Evolutionary conservation across 1,140 invertebrate genomes (phyloP).

Genomic region (Drosophila sproati): DNA sequence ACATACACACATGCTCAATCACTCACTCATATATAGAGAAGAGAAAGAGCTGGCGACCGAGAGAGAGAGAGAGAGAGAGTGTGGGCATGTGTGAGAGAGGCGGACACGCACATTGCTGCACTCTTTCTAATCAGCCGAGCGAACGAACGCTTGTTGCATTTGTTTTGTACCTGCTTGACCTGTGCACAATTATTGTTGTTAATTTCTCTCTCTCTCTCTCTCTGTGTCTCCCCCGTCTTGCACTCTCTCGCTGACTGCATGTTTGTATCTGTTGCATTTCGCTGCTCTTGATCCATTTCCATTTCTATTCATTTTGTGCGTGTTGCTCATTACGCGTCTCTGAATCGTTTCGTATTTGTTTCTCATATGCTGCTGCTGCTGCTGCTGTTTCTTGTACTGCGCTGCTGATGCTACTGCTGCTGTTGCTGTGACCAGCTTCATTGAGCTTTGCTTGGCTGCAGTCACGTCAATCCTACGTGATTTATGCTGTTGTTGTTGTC

Average conservation of each 20-base stretch:
- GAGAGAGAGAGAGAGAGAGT: conserved; percentile 9
- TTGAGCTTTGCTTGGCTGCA: conserved; percentile 77
- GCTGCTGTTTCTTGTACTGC: conserved; percentile 4
- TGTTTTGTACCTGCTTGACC: conserved; percentile 82
- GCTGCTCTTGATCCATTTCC: conserved; percentile 79
- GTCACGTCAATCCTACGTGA: conserved; percentile 70
- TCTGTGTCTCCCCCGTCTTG: neutral
- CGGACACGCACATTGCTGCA: conserved; percentile 64
- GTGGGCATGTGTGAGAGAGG: too few relatives aligned
- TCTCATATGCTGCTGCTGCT: conserved; percentile 29
- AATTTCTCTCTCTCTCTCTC: conserved; percentile 1
- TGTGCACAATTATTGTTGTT: conserved; percentile 47
- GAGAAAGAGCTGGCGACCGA: neutral
- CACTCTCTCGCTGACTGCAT: conserved; percentile 29
- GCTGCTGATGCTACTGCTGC: conserved; percentile 18
- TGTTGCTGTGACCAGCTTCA: conserved; percentile 51
- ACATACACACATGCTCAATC: conserved; percentile 13
- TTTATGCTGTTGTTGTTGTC: conserved; percentile 44
- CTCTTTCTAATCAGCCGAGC: conserved; percentile 77
- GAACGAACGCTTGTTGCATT: conserved; percentile 74
- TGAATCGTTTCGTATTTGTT: conserved; percentile 39
- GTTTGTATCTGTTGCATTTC: conserved; percentile 60
- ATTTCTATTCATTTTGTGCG: conserved; percentile 79
- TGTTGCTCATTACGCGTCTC: conserved; percentile 72
- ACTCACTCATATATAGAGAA: conserved; percentile 1